Base-by-base conservation (phyloP, 2,113 vertebrate species). In the Chinchilla lanigera region DNA sequence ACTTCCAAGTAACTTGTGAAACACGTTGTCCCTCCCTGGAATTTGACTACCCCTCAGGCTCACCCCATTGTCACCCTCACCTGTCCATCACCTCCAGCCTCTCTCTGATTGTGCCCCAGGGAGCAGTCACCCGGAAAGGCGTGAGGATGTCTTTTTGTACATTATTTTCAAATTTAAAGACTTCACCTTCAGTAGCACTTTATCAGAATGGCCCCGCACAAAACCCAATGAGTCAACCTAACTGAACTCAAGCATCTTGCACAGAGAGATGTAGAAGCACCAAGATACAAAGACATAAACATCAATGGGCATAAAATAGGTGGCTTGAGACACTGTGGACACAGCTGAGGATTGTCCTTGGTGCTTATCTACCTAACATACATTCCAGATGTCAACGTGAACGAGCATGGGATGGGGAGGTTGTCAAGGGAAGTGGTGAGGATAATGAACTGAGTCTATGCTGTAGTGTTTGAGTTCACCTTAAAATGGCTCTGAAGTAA, bases 201-300 rank as follows among this genome's bases (percentile, higher is more conserved):
- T 8, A n/a, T 71, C 24, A 65, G 58, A 95, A 84, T 22, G 26
- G 28, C n/a, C 24, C 14, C 67, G 28, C 35, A 47, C 44, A 96
- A 81, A 86, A 24, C 54, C 22, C 38, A 24, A 33, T 50, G 41
- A 86, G 47, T 60, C 20, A 54, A 83, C 92, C n/a, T 38, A 52
- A 60, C 7, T 38, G 30, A 22, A 52, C 52, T 63, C 69, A 90
- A 78, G 47, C n/a, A 78, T 38, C 78, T n/a, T 33, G 16, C 54
- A 78, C 6, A 13, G n/a, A 94, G 60, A 93, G 52, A 82, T 26
- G 14, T 13, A 67, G 93, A 95, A 85, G 28, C 26, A 95, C 91
- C 22, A 71, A 96, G 60, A 83, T 30, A 92, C 47, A 91, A 92
- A 90, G 33, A 71, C 33, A 81, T 5, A 95, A 87, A 80, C 50